Evolutionary conservation across 2,113 vertebrate species (phyloP), one percentile per base, ranked within the genome.

Genomic region (Solea senegalensis): DNA sequence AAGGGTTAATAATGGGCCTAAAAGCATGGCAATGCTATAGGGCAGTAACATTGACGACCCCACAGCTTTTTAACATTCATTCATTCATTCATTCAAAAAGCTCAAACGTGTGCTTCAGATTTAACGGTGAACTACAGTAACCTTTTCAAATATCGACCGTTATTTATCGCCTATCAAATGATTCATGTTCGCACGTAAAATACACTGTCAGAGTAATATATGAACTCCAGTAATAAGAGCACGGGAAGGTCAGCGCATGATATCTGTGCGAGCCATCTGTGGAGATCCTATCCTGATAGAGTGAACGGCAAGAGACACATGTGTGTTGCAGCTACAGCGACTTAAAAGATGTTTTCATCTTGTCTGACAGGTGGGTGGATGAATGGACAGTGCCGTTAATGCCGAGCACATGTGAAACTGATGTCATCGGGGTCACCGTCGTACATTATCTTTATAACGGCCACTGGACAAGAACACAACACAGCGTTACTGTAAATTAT

Each of bases 181-280:
- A 84, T 58, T 41, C 65, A 84, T 73, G 79, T 72, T 74, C 9
- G 76, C 67, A 80, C 75, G 61, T 76, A 77, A 82, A 82, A 89
- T 74, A 80, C 74, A 63, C 58, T 78, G 81, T 81, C 81, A 76
- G 56, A 49, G 76, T 89, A 82, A 89, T 84, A 63, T 78, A 87
- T 78, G 83, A 68, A 63, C 27, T 49, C 13, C 46, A 60, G 87
- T 76, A 87, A 87, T 76, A 80, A 70, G 81, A 88, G 64, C 72
- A 76, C 21, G 72, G 75, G 55, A 83, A 76, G 83, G 82, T 84
- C 62, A 52, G 64, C 5, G 61, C 69, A 14, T 62, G 71, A 74
- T 62, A 77, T 74, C 69, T 53, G 71, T 74, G 72, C 43, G 45
- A 63, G 59, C 80, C 75, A 79, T 77, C 66, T 77, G 78, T 67